Evolutionary conservation across 2,113 vertebrate genomes (phyloP), one percentile per base, ranked within the genome.

Genomic region (Strix aluco): DNA sequence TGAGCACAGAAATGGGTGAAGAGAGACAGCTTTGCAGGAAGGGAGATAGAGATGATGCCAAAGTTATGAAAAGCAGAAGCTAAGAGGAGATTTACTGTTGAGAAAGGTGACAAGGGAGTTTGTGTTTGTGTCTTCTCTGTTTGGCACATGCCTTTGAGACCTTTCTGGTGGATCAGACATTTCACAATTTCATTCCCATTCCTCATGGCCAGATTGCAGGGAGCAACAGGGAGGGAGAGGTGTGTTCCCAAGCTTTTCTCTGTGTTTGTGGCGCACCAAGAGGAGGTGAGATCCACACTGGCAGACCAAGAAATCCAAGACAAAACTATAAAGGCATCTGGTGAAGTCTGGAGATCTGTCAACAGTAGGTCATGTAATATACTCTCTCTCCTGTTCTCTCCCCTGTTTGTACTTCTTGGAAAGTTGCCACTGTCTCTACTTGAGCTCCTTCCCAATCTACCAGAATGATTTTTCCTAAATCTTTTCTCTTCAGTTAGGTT

Each of bases 341-440:
- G 15, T 61, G 29, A 72, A 52, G 5, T 52, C 67, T 73, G 14
- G 21, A 47, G 5, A 3, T 55, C 38, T 3, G 0, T 11, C 2
- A 2, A 15, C 25, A 23, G 15, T 5, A 40, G 16, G 21, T 44
- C 34, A 54, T 13, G 4, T 38, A 70, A 36, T 30, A 30, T 12
- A 12, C 6, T 16, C 9, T 52, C 15, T 81, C 14, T 10, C 10
- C 6, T n/a, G 34, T 6, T 61, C 23, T 25, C 51, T 4, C 0
- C 6, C 3, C 11, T 1, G 2, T n/a, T 78, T 54, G 7, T 54
- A 21, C 22, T 49, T 10, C 23, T 36, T 70, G 13, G 5, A 38
- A 80, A 61, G 13, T 9, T 30, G 29, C 21, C 38, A 25, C 9
- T 19, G 8, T 20, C 9, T 83, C 12, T 17, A 19, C 13, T 67